phyloP scores from a whole-genome alignment of 1,140 invertebrate genomes.

The Glomeris maerens region DNA sequence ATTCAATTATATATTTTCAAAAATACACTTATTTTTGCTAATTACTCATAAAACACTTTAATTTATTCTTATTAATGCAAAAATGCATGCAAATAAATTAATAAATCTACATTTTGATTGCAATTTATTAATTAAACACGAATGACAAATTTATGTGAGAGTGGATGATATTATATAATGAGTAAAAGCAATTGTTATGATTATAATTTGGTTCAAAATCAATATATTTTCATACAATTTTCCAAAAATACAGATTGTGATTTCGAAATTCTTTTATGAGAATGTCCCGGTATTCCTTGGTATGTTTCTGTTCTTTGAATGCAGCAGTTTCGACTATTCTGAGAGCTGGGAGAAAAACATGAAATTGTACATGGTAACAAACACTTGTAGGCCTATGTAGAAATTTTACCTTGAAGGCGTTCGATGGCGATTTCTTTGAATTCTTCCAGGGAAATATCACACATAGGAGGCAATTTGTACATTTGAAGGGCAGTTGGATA shows the following conservation, averaged over 20 bases:
- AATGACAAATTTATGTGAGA: no score
- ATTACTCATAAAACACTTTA: no score
- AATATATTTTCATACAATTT: no score
- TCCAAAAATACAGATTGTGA: slow-evolving; percentile 50
- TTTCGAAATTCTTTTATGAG: slow-evolving; percentile 52
- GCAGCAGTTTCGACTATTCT: slow-evolving; percentile 55
- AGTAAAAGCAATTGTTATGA: no score
- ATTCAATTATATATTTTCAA: no score
- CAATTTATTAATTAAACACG: no score
- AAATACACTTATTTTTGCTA: no score
- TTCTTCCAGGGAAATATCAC: slow-evolving; percentile 57
- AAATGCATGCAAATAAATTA: no score
- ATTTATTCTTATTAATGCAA: no score
- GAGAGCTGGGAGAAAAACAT: slow-evolving; percentile 39
- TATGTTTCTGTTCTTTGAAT: slow-evolving; percentile 44
- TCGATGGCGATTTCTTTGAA: slow-evolving; percentile 77
- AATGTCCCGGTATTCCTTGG: slow-evolving; percentile 55
- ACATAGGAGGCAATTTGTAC: slow-evolving; percentile 60
- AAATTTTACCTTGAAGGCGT: slow-evolving; percentile 58
- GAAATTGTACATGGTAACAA: slow-evolving; percentile 6
- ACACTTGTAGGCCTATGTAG: not conserved
- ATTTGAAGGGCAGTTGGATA: slow-evolving; percentile 63
- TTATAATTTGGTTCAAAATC: no score
- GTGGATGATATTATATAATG: no score
- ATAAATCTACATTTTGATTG: no score